A percentile compares a stretch with the other conserved stretches of the same genome.
These are phyloP conservation scores for Piaya cayana DNA, from an alignment of 2,113 vertebrate genomes.

Conservation along the genomic window DNA sequence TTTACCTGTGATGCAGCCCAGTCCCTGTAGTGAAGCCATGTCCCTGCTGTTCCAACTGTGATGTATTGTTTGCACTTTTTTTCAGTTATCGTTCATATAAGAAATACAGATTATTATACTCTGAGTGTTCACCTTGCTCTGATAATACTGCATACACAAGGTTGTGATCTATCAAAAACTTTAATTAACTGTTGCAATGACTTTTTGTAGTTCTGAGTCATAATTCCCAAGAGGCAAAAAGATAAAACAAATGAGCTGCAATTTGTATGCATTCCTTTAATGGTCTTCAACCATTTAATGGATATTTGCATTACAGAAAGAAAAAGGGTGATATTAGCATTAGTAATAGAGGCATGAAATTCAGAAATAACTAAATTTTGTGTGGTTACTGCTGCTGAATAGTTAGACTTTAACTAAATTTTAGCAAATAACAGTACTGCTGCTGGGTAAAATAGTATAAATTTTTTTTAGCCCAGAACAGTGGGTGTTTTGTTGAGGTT, in stretches of 20 bases:
- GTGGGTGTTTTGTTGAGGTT: not conserved
- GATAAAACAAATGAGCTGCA: not conserved
- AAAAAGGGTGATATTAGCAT: not conserved
- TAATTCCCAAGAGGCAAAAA: not conserved
- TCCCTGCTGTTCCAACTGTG: accelerated
- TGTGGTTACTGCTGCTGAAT: not conserved
- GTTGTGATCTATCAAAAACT: not conserved
- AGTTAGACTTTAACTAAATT: not conserved
- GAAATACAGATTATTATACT: not conserved
- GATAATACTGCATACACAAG: too few species aligned
- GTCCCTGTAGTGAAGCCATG: not conserved
- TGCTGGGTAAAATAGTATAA: not conserved
- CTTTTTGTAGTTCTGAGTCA: not conserved
- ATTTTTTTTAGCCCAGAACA: not conserved
- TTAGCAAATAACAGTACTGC: not conserved
- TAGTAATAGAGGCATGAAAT: not conserved
- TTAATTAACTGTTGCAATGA: not conserved
- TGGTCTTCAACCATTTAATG: not conserved
- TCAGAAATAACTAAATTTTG: not conserved
- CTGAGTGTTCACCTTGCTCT: not conserved
- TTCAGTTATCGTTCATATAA: not conserved
- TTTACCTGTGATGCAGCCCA: not conserved
- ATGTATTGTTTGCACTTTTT: not conserved
- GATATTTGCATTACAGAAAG: not conserved
- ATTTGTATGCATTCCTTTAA: not conserved